These are phyloP conservation scores for Anneissia japonica DNA, from an alignment of 35 echinoderm and acorn worm species.

Conservation along the genomic window DNA sequence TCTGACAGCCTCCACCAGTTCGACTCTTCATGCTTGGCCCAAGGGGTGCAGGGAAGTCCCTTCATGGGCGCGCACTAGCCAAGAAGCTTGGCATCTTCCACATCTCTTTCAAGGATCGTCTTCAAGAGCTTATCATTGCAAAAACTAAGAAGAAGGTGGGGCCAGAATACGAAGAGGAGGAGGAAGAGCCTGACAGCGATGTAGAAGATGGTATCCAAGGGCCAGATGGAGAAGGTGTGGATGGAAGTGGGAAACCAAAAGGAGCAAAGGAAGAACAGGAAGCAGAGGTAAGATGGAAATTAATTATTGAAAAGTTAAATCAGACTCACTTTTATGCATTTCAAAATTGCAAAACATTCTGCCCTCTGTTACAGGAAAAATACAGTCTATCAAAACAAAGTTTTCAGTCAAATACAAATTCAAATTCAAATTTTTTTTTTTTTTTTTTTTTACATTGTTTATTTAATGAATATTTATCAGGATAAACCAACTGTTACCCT, in stretches of 20 bases:
- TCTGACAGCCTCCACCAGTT: slow-evolving; percentile 68
- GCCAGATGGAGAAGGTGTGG: background rate
- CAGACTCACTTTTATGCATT: too few relatives aligned
- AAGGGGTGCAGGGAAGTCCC: slow-evolving; percentile 73
- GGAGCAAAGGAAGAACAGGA: slow-evolving; percentile 57
- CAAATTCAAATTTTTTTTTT: too few relatives aligned
- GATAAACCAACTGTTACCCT: too few relatives aligned
- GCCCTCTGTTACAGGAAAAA: too few relatives aligned
- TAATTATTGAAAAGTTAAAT: slow-evolving; percentile 86
- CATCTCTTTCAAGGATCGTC: slow-evolving; percentile 90
- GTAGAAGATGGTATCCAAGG: slow-evolving; percentile 28
- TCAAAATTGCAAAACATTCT: too few relatives aligned
- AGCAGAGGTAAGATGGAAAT: slow-evolving; percentile 64
- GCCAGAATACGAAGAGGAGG: slow-evolving; percentile 93
- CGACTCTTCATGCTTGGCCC: slow-evolving; percentile 83
- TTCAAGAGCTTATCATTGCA: slow-evolving; percentile 90
- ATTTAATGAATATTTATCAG: too few relatives aligned
- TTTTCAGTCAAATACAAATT: too few relatives aligned
- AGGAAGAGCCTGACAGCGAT: slow-evolving; percentile 84
- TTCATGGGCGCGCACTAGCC: slow-evolving; percentile 71
- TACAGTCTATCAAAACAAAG: too few relatives aligned
- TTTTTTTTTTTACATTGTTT: too few relatives aligned
- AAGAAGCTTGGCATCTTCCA: slow-evolving; percentile 93
- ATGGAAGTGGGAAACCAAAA: background rate
- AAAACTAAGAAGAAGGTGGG: slow-evolving; percentile 99